A percentile compares a stretch with the other conserved stretches of the same genome.
Conservation (phyloP, 2,888 invertebrate species). For the Deilephila elpenor region DNA sequence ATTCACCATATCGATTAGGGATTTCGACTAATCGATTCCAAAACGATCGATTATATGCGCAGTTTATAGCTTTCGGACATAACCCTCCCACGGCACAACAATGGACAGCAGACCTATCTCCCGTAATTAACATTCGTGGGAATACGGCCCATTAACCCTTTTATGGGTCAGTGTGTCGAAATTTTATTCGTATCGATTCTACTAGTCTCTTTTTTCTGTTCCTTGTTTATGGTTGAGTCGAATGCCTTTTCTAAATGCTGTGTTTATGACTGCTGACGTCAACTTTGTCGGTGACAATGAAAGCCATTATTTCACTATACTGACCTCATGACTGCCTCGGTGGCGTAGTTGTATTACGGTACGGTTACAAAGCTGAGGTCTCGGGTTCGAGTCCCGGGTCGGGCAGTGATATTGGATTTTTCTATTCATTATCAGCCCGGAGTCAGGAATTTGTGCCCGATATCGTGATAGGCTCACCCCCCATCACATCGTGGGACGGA, state of each 20-base stretch:
- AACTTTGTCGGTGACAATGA: no score
- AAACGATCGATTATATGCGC: constrained; percentile 55
- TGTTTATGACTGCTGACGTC: neutral
- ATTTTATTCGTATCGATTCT: constrained; percentile 28
- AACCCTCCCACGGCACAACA: constrained; percentile 56
- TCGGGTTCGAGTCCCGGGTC: no score
- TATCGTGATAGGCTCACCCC: no score
- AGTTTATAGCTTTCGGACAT: constrained; percentile 60
- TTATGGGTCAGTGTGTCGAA: constrained; percentile 43
- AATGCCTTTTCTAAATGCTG: neutral
- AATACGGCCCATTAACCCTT: constrained; percentile 50
- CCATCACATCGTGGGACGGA: no score
- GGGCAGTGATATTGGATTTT: no score
- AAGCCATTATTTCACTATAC: no score
- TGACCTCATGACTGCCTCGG: no score
- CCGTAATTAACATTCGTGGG: constrained; percentile 58
- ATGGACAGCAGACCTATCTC: constrained; percentile 48
- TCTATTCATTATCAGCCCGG: no score
- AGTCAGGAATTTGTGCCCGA: no score
- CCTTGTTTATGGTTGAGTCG: neutral
- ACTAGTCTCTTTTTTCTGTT: constrained; percentile 10
- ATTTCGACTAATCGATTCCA: constrained; percentile 53
- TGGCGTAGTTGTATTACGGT: no score
- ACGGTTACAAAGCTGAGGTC: no score
- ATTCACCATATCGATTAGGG: constrained; percentile 46